phyloP scores from a whole-genome alignment of 2,797 vertebrate species.

The Cichlasoma orientale region DNA sequence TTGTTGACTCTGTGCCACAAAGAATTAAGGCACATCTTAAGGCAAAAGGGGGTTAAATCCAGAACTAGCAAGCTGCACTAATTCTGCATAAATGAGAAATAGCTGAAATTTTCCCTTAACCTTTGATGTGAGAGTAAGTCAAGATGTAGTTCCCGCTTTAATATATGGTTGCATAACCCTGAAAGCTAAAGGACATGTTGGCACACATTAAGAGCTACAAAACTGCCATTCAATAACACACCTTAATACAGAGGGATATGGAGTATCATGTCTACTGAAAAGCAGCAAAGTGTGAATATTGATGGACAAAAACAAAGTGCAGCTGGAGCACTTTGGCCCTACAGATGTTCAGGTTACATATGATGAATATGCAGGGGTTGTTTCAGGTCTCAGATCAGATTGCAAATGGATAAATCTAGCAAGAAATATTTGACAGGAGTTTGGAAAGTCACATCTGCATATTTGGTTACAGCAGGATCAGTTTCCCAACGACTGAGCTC shows the following conservation, averaged over 20 bases:
- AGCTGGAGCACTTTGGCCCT: not conserved
- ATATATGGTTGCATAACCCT: not conserved
- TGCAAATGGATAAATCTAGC: not conserved
- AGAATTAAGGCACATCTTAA: not conserved
- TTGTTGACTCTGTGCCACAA: not conserved
- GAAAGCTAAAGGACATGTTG: not conserved
- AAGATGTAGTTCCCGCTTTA: not conserved
- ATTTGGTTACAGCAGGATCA: not conserved
- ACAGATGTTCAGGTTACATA: not conserved
- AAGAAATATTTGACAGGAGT: not conserved
- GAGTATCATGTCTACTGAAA: not conserved
- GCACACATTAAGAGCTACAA: not conserved
- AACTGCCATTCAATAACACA: not conserved
- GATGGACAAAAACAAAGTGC: not conserved
- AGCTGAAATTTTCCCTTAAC: not conserved
- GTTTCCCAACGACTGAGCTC: not conserved
- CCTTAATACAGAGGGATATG: not conserved
- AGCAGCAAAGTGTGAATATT: not conserved
- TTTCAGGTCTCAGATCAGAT: not conserved
- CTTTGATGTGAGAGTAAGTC: not conserved
- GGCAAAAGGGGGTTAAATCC: not conserved
- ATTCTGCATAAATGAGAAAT: not conserved
- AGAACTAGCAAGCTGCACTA: not conserved
- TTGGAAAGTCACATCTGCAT: not conserved
- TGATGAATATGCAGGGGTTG: not conserved